phyloP scores from a whole-genome alignment of 2,888 invertebrate genomes.

The Psococerastis gibbosa region DNA sequence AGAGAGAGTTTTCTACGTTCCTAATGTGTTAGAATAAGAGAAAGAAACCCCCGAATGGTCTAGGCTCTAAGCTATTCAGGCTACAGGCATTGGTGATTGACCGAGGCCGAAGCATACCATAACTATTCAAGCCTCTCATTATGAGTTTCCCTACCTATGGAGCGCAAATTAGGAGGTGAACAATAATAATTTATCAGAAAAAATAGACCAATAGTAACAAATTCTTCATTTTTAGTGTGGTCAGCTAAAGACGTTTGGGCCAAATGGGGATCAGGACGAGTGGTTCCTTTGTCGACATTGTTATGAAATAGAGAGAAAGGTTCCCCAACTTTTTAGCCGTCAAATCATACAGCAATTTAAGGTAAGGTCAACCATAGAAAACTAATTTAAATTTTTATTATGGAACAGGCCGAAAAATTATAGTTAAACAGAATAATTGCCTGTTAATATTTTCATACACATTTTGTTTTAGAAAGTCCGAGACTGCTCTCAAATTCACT shows the following conservation, averaged over 20 bases:
- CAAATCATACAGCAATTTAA: constrained; percentile 21
- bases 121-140: no score
- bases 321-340: constrained; percentile 21
- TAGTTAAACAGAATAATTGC: constrained; percentile 15
- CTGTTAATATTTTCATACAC: no score
- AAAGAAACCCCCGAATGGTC: no score
- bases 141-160: no score
- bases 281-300: constrained; percentile 29
- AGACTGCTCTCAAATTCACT: constrained; percentile 25
- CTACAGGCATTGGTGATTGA: no score
- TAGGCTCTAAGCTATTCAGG: no score
- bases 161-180: constrained; percentile 1
- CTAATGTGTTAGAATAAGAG: no score
- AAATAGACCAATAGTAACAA: constrained; percentile 19
- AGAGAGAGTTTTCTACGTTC: no score
- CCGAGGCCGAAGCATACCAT: no score
- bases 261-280: no score
- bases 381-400: constrained; percentile 18
- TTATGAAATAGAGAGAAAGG: constrained; percentile 25
- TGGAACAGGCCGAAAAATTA: constrained; percentile 15
- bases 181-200: not conserved
- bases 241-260: no score
- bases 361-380: constrained; percentile 19
- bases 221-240: no score
- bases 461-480: constrained; percentile 25